Evolutionary conservation across 2,888 invertebrate genomes (phyloP), one percentile per base, ranked within the genome.

Genomic region (Dicyrtomina minuta): DNA sequence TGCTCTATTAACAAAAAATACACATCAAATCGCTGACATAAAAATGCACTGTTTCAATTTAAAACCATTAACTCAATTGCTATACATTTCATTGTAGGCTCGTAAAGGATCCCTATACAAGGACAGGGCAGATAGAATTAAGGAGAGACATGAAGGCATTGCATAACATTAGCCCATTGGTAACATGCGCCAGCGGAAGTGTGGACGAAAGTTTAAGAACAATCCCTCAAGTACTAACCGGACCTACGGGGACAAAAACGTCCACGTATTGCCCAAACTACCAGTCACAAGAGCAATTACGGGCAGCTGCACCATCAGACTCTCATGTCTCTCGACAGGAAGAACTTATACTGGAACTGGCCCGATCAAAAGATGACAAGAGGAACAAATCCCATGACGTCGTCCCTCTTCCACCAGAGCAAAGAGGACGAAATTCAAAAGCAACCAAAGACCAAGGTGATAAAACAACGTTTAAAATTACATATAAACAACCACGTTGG

Each of bases 401-500:
- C 10, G 53, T 24, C 13, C 22, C 22, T 8, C 12, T 5, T 41
- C 8, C 43, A 46, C 17, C 39, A 33, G 58, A 33, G 4, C 17
- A 13, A 20, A n/a, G n/a, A n/a, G n/a, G n/a, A n/a, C n/a, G n/a
- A n/a, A n/a, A n/a, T n/a, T n/a, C 20, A 61, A 49, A 61, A 61
- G 46, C 12, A 1, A 26, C 26, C 24, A 20, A 6, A 53, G n/a
- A n/a, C n/a, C 55, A 55, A 55, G 55, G 55, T 33, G 33, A 33
- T 8, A 33, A 33, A 33, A 33, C 33, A 5, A 55, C 27, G n/a
- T 59, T 39, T 26, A 41, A 41, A 24, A 64, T 74, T 27, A 64
- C 67, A 17, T 74, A 75, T 68, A 75, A 73, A 62, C 60, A 66
- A 51, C 76, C 76, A 1, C 41, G 65, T 17, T 76, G 76, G 76